phyloP scores from a whole-genome alignment of 2,797 vertebrate species.

The Australoheros facetus region DNA sequence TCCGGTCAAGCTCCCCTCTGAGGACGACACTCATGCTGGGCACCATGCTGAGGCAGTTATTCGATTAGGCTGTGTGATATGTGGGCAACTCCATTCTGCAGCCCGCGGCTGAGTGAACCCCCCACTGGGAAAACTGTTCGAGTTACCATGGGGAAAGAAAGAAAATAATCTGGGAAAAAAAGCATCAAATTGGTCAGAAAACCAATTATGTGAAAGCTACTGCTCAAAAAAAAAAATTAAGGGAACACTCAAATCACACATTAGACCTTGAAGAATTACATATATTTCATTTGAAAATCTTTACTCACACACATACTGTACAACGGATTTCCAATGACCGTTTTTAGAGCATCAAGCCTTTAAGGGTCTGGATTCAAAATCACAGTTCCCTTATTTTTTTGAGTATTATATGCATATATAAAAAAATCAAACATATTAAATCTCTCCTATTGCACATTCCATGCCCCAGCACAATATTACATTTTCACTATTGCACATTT shows the following conservation, averaged over 20 bases:
- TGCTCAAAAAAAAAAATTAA: neutral
- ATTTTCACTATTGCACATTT: slow-evolving; percentile 46
- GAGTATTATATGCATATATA: neutral
- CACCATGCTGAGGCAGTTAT: slow-evolving; percentile 88
- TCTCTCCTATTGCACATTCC: neutral
- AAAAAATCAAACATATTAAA: neutral
- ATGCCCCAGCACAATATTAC: slow-evolving; percentile 35
- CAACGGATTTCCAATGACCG: too few relatives aligned
- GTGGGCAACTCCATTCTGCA: slow-evolving; percentile 82
- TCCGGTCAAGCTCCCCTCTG: slow-evolving; percentile 78
- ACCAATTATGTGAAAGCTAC: slow-evolving; percentile 50
- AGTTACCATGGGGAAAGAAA: slow-evolving; percentile 63
- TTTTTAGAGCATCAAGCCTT: too few relatives aligned
- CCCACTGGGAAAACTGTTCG: slow-evolving; percentile 77
- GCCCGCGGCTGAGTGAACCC: slow-evolving; percentile 57
- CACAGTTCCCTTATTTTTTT: too few relatives aligned
- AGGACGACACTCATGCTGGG: slow-evolving; percentile 83
- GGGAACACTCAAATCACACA: neutral
- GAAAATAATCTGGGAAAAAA: slow-evolving; percentile 61
- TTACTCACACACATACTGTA: neutral
- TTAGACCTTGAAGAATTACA: neutral
- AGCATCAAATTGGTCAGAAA: slow-evolving; percentile 42
- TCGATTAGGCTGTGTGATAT: slow-evolving; percentile 86
- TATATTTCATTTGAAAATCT: neutral
- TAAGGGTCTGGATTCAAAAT: neutral